phyloP scores from a whole-genome alignment of 2,888 invertebrate species.

The Amaurobius ferox region DNA sequence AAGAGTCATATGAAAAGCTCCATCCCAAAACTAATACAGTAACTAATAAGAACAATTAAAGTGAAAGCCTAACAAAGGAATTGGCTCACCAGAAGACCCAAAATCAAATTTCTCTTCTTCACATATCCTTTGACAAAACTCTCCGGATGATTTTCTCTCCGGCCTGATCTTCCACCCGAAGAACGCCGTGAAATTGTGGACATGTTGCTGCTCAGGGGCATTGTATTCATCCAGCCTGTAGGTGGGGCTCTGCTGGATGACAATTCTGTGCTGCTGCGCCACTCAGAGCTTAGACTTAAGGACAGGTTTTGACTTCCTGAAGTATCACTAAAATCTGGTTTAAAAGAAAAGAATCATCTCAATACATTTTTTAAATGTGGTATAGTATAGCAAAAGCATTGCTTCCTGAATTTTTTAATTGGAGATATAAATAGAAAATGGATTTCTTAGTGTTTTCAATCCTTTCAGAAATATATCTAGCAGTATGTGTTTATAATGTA shows the following conservation, averaged over 20 bases:
- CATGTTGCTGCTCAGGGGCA: constrained; percentile 85
- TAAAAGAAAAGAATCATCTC: no score
- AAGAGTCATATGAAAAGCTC: no score
- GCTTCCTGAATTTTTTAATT: no score
- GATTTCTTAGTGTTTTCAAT: no score
- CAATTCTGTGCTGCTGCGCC: constrained; percentile 68
- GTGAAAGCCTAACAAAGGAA: no score
- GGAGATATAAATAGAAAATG: no score
- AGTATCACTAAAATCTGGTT: constrained; percentile 55
- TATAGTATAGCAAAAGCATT: no score
- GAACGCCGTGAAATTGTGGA: constrained; percentile 80
- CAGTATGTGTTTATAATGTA: no score
- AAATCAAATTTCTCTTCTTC: constrained; percentile 89
- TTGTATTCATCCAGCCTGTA: constrained; percentile 95
- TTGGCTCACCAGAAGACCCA: constrained; percentile 90
- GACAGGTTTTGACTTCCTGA: constrained; percentile 62
- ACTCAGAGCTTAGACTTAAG: constrained; percentile 63
- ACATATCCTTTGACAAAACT: constrained; percentile 95
- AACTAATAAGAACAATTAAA: no score
- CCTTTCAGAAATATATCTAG: no score
- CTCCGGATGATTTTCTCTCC: constrained; percentile 80
- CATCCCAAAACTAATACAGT: no score
- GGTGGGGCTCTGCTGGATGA: constrained; percentile 74
- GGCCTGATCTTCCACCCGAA: constrained; percentile 78
- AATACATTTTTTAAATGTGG: no score